Evolutionary conservation across 2,797 vertebrate species (phyloP).

Genomic region (Eidolon dupreanum): DNA sequence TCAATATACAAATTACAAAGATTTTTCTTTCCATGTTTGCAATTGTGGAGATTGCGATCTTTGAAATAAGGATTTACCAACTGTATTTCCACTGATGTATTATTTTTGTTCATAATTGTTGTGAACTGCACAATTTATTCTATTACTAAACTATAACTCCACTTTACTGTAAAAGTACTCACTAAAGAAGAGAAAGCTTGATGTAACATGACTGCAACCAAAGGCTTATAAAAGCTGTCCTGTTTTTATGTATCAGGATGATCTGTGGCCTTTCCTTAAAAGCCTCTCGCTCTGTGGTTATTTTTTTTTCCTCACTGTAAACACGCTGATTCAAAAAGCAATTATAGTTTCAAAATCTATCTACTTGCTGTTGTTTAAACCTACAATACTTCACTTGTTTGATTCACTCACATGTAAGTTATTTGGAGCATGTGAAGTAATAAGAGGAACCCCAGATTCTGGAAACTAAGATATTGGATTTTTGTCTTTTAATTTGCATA

Average conservation of each 20-base stretch:
- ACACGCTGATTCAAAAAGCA: background rate
- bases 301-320: background rate
- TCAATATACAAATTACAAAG: background rate
- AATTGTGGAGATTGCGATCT: background rate
- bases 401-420: background rate
- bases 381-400: background rate
- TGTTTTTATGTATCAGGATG: background rate
- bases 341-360: background rate
- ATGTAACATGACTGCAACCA: background rate
- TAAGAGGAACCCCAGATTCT: background rate
- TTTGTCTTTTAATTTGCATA: slow-evolving; percentile 42
- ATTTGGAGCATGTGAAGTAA: background rate
- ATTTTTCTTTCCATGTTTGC: background rate
- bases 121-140: background rate
- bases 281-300: background rate
- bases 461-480: background rate
- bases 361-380: background rate
- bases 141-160: background rate
- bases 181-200: background rate
- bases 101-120: background rate
- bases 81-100: background rate
- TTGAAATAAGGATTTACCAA: slow-evolving; percentile 30
- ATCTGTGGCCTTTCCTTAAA: background rate
- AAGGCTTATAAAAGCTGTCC: background rate
- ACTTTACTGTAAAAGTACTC: background rate